phyloP scores from a whole-genome alignment of 2,113 vertebrate species.

The Drymodes brunneopygia region DNA sequence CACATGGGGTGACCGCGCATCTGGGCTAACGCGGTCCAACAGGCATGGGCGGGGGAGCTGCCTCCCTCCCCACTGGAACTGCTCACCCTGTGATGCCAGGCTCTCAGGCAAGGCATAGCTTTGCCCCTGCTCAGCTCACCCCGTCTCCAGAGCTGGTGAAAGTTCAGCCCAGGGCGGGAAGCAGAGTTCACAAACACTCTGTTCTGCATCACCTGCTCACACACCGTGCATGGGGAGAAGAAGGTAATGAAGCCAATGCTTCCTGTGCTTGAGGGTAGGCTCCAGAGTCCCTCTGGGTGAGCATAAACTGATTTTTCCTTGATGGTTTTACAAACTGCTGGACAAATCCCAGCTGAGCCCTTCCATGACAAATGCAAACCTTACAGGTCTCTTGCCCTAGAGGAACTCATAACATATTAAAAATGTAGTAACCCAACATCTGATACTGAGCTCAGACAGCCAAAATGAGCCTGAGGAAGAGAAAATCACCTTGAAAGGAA shows the following conservation, averaged over 20 bases:
- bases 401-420: not conserved
- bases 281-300: not conserved
- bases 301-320: not conserved
- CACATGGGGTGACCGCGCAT: not conserved
- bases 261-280: rapidly evolving
- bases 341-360: not conserved
- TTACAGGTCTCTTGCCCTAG: not conserved
- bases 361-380: not conserved
- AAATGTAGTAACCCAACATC: not conserved
- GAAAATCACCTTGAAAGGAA: not conserved
- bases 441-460: not conserved
- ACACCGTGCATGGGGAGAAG: rapidly evolving
- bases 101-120: not conserved
- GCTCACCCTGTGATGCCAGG: rapidly evolving
- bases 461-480: not conserved
- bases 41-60: not conserved
- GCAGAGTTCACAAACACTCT: not conserved
- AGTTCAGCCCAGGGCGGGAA: not conserved
- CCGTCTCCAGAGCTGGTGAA: not conserved
- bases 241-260: not conserved
- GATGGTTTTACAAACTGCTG: not conserved
- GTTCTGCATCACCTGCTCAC: not conserved
- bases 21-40: not conserved
- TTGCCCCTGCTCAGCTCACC: not conserved
- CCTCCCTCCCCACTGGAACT: not conserved